Conservation (phyloP, 37 sponge, comb jelly and placozoan species). For the Aplysina aerophoba region DNA sequence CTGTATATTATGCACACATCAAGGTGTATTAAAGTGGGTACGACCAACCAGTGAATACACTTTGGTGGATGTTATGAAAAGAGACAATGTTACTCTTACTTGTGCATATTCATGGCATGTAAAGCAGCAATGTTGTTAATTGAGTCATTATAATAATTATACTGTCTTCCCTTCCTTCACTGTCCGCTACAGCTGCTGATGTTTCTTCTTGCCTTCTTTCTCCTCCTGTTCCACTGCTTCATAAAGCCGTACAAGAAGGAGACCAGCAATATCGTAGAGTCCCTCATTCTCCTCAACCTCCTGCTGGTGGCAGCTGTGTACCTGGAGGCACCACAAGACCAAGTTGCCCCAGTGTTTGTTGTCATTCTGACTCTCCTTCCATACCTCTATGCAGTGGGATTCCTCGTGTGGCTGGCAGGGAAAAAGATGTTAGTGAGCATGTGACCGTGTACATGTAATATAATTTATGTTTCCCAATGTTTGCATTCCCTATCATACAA, state of each 20-base stretch:
- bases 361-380: slow-evolving; percentile 58
- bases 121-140: not conserved
- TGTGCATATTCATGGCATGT: too few species aligned
- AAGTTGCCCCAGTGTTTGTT: slow-evolving; percentile 23
- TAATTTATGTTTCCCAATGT: too few species aligned
- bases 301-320: slow-evolving; percentile 64
- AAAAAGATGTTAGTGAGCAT: not conserved
- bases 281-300: slow-evolving; percentile 60
- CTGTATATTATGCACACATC: not conserved
- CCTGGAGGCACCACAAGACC: slow-evolving; percentile 55
- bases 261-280: slow-evolving; percentile 64
- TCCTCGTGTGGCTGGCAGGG: not conserved
- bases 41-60: too few species aligned
- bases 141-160: not conserved
- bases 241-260: slow-evolving; percentile 66
- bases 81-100: too few species aligned
- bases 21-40: too few species aligned
- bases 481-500: too few species aligned
- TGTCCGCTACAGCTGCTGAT: slow-evolving; percentile 54
- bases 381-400: slow-evolving; percentile 48
- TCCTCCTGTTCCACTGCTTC: slow-evolving; percentile 63
- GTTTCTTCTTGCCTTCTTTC: slow-evolving; percentile 48
- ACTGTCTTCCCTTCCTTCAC: not conserved
- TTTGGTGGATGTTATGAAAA: too few species aligned
- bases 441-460: too few species aligned